Conservation (phyloP, 2,797 vertebrate genomes). For the Aldrovandia affinis region DNA sequence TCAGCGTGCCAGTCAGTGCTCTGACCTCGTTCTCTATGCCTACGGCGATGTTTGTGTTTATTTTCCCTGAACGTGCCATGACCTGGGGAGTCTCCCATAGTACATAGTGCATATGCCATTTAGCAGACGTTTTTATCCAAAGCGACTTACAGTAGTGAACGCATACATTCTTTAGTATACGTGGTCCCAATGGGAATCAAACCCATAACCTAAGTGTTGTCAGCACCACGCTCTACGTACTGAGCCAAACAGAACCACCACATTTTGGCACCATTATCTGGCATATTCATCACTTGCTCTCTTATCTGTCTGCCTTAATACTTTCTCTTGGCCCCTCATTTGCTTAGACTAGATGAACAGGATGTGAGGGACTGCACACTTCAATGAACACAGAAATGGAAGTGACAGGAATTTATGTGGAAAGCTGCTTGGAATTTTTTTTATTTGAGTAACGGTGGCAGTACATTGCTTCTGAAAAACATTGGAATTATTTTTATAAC, state of each 20-base stretch:
- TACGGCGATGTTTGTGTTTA: constrained; percentile 25
- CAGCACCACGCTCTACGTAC: no score
- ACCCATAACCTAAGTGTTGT: no score
- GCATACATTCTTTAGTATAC: no score
- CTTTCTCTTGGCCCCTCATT: constrained; percentile 2
- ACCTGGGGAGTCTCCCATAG: not conserved
- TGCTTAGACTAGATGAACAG: not conserved
- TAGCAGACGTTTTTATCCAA: no score
- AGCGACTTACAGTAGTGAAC: no score
- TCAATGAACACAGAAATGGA: not conserved
- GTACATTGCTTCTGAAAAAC: not conserved
- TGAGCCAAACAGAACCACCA: constrained; percentile 41
- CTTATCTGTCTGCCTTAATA: not conserved
- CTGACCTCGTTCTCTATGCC: not conserved
- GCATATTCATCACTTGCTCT: not conserved
- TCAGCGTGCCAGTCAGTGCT: not conserved
- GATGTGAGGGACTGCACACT: not conserved
- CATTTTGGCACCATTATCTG: not conserved
- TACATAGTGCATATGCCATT: no score
- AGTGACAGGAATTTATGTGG: not conserved
- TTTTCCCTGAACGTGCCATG: constrained; percentile 24
- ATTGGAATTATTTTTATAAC: not conserved
- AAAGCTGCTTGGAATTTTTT: not conserved
- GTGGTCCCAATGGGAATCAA: no score
- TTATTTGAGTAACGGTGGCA: not conserved